A percentile compares a stretch with the other conserved stretches of the same genome.
These are phyloP conservation scores for Oikopleura dioica DNA, from an alignment of 23 tunicate genomes.

Conservation along the genomic window DNA sequence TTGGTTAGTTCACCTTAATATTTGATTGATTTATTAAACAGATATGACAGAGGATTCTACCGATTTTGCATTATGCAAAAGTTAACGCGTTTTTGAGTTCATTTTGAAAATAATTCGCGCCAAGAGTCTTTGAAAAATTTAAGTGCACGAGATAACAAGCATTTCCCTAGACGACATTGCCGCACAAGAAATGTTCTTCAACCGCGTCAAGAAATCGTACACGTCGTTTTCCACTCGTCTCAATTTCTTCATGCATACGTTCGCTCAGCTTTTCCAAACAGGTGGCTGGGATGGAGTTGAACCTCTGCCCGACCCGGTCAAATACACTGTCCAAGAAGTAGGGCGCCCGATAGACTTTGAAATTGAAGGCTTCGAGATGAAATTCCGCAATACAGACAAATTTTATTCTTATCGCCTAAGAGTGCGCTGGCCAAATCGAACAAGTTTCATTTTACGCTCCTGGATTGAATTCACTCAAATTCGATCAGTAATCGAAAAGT, in stretches of 20 bases:
- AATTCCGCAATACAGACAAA: conserved; percentile 44
- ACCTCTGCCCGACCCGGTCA: neutral
- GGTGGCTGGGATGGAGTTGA: conserved; percentile 28
- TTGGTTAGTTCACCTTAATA: too few species aligned
- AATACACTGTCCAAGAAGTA: neutral
- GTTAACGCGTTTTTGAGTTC: too few species aligned
- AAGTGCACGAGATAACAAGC: too few species aligned
- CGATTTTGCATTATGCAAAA: too few species aligned
- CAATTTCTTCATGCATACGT: conserved; percentile 94
- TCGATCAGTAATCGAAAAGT: too few species aligned
- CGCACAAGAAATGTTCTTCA: neutral
- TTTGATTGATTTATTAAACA: too few species aligned
- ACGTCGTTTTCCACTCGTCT: conserved; percentile 60
- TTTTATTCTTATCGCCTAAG: conserved; percentile 16
- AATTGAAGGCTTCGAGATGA: neutral
- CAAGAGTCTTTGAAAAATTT: too few species aligned
- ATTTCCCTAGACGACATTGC: neutral
- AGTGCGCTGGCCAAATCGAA: neutral
- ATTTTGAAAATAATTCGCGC: too few species aligned
- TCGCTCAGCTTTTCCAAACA: conserved; percentile 77
- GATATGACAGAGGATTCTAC: too few species aligned
- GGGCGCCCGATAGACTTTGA: conserved; percentile 12
- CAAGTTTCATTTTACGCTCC: neutral
- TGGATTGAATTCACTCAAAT: neutral
- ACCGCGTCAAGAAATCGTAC: conserved; percentile 15